Conservation (phyloP, 2,888 invertebrate genomes). For the Copidosoma aretas region DNA sequence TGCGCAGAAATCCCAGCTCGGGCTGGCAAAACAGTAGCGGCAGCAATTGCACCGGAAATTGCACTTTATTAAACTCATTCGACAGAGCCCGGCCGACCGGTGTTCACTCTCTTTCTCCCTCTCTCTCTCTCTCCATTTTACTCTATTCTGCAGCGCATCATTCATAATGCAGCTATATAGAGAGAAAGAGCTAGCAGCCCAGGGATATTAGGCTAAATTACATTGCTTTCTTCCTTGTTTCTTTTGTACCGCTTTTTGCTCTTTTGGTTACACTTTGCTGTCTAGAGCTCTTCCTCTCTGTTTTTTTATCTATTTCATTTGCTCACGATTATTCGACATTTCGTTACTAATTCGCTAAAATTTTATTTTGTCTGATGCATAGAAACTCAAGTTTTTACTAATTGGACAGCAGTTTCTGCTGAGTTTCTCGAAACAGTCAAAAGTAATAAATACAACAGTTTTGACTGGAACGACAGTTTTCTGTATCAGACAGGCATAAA, state of each 20-base stretch:
- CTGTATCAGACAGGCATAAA: too few relatives aligned
- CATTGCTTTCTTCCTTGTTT: not conserved
- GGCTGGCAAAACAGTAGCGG: not conserved
- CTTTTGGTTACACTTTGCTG: not conserved
- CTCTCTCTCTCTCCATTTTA: not conserved
- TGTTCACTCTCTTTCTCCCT: not conserved
- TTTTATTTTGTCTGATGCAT: too few relatives aligned
- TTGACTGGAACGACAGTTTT: too few relatives aligned
- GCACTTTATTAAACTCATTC: slow-evolving; percentile 43
- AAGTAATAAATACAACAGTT: too few relatives aligned
- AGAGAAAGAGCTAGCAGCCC: not conserved
- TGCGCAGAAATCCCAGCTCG: slow-evolving; percentile 22
- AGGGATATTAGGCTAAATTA: slow-evolving; percentile 24
- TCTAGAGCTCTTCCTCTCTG: slow-evolving; percentile 3
- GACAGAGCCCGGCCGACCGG: slow-evolving; percentile 18
- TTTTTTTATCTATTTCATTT: not conserved
- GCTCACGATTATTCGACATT: too few relatives aligned
- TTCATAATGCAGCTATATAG: not conserved
- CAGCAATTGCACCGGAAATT: slow-evolving; percentile 41
- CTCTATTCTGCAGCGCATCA: not conserved
- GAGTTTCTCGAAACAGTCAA: too few relatives aligned
- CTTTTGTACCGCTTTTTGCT: not conserved
- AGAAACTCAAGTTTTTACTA: too few relatives aligned
- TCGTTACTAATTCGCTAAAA: too few relatives aligned
- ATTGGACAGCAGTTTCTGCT: too few relatives aligned